Conservation (phyloP, 2,797 vertebrate genomes). For the Poeciliopsis gracilis region DNA sequence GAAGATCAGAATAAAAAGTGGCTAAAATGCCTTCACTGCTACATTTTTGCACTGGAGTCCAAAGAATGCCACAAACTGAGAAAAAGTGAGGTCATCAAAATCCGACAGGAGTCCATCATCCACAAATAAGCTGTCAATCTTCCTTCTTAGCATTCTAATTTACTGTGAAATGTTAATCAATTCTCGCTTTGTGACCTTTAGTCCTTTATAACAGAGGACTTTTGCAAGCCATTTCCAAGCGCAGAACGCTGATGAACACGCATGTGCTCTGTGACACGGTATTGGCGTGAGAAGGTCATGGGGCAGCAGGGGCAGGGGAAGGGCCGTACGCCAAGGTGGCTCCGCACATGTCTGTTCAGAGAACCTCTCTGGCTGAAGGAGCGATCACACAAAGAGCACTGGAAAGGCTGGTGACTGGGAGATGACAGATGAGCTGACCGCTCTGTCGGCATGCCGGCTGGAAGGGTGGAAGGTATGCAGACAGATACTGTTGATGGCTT, state of each 20-base stretch:
- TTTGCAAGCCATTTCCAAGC: slow-evolving; percentile 41
- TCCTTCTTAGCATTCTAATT: neutral
- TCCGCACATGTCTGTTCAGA: slow-evolving; percentile 80
- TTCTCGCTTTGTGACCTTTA: slow-evolving; percentile 1
- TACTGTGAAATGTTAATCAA: neutral
- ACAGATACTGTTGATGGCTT: slow-evolving; percentile 49
- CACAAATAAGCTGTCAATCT: neutral
- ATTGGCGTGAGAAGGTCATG: slow-evolving; percentile 83
- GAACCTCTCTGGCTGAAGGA: slow-evolving; percentile 81
- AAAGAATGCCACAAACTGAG: neutral
- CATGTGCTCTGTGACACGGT: slow-evolving; percentile 82
- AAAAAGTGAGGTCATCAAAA: neutral
- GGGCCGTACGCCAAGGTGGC: slow-evolving; percentile 80
- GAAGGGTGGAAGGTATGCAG: slow-evolving; percentile 33
- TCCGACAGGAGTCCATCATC: neutral
- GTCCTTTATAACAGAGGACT: slow-evolving; percentile 34
- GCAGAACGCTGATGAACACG: slow-evolving; percentile 75
- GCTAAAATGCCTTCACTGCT: neutral
- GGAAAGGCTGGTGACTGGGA: slow-evolving; percentile 60
- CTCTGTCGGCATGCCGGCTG: slow-evolving; percentile 32
- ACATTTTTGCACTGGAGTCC: neutral
- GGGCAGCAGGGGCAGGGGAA: slow-evolving; percentile 79
- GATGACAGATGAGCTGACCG: slow-evolving; percentile 39
- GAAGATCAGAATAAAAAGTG: neutral
- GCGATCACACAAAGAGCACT: slow-evolving; percentile 76